Percentiles rank a stretch among this genome's conserved stretches.
Conservation (phyloP, 2,888 invertebrate species). For the Sisyra nigra region DNA sequence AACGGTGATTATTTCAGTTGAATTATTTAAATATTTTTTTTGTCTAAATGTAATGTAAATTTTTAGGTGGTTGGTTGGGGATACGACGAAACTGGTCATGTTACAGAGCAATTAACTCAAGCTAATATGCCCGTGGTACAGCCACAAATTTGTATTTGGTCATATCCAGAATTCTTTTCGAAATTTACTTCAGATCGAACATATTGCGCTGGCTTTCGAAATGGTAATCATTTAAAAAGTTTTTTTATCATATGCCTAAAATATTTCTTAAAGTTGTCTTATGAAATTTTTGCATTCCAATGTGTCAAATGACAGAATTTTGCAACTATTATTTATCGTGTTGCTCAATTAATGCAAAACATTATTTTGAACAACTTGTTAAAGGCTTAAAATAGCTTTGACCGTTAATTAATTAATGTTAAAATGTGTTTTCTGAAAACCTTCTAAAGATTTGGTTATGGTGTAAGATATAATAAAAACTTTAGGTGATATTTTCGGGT, state of each 20-base stretch:
- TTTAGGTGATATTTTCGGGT: too few relatives aligned
- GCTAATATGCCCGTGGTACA: constrained; percentile 43
- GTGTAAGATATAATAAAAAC: too few relatives aligned
- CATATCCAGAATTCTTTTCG: constrained; percentile 41
- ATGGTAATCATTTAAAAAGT: constrained; percentile 20
- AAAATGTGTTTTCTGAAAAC: too few relatives aligned
- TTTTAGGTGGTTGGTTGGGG: constrained; percentile 30
- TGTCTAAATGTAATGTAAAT: neutral
- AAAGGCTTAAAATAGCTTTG: too few relatives aligned
- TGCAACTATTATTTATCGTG: too few relatives aligned
- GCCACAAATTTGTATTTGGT: constrained; percentile 39
- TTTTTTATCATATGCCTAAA: neutral
- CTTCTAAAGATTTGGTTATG: too few relatives aligned
- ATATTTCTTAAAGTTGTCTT: neutral
- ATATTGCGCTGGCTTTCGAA: constrained; percentile 30
- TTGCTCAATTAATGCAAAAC: too few relatives aligned
- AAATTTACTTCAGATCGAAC: constrained; percentile 39
- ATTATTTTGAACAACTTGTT: too few relatives aligned
- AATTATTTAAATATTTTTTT: neutral
- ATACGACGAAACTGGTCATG: constrained; percentile 38
- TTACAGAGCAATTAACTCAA: constrained; percentile 37
- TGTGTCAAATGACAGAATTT: too few relatives aligned
- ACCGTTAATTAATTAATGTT: too few relatives aligned
- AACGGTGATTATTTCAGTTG: constrained; percentile 11
- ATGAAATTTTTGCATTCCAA: too few relatives aligned